A percentile compares a stretch with the other conserved stretches of the same genome.
phyloP scores from a whole-genome alignment of 2,113 vertebrate genomes.

The Elaphurus davidianus region DNA sequence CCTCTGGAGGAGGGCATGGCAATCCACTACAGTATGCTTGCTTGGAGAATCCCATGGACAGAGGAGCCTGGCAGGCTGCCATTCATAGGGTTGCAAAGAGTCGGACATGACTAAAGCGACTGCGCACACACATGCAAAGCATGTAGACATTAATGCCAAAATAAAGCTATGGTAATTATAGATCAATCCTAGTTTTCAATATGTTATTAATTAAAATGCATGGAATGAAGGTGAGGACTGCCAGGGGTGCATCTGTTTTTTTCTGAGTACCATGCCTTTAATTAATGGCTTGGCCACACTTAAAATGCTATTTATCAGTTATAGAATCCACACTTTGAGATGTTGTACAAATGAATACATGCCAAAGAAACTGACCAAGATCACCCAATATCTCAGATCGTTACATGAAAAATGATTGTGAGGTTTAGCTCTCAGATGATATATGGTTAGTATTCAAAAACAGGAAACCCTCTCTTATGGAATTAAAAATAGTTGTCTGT shows the following conservation, averaged over 20 bases:
- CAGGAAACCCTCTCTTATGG: neutral
- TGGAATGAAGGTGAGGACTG: neutral
- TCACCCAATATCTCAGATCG: neutral
- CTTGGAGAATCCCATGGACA: neutral
- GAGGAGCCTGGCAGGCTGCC: neutral
- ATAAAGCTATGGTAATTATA: neutral
- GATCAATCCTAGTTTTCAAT: neutral
- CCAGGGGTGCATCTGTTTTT: neutral
- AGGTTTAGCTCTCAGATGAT: neutral
- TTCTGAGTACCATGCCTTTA: neutral
- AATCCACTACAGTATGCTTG: neutral
- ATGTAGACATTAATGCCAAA: neutral
- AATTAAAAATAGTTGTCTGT: neutral
- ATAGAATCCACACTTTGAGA: neutral
- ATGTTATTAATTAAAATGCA: neutral
- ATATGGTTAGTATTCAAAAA: neutral
- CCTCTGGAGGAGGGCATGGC: neutral
- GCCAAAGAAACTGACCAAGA: neutral
- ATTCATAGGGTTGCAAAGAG: neutral
- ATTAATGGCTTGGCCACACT: neutral
- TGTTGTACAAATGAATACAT: neutral
- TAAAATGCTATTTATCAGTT: neutral
- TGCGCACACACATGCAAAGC: neutral
- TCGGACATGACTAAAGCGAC: fast-evolving
- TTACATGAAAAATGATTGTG: neutral